Evolutionary conservation across 2,888 invertebrate genomes (phyloP), one percentile per base, ranked within the genome.

Genomic region (Atethmia centrago): DNA sequence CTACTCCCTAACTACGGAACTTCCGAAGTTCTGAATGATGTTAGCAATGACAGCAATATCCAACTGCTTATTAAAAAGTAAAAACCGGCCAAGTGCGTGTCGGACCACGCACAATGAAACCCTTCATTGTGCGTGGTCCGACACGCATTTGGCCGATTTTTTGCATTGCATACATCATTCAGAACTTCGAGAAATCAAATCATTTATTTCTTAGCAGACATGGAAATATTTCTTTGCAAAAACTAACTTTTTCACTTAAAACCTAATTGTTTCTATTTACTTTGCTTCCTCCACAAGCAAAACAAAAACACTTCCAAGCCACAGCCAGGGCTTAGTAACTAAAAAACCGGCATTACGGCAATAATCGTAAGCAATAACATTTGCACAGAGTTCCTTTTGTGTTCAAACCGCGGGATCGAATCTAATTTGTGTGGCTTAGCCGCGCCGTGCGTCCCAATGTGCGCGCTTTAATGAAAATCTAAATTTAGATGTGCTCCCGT

Each of bases 381-480:
- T 74, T 72, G 81, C 70, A 63, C 63, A 71, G 68, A 61, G 77
- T 71, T 76, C 76, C 79, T 82, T 36, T 85, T 85, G 84, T 64
- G 78, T 74, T 53, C 68, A 71, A 75, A 77, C 78, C 70, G 71
- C 82, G 80, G 74, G 76, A 75, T 79, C 81, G 82, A 77, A 83
- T 85, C 84, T 87, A 84, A 87, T 87, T 87, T 84, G 84, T 77
- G 74, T 71, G 77, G 85, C 82, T 78, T 84, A 87, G 79, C 84
- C 76, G 78, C 64, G 72, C 69, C 80, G 77, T 78, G 83, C 71
- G 73, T 68, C 66, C 74, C 85, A 83, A 85, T 85, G 78, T 79
- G 66, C 63, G 56, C 58, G 64, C 77, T 72, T 71, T 83, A 85
- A 87, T 87, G 82, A 84, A 87, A 83, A 84, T 87, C 78, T 86